A percentile compares a stretch with the other conserved stretches of the same genome.
phyloP scores from a whole-genome alignment of 2,888 invertebrate genomes.

The Pilophorus perplexus region DNA sequence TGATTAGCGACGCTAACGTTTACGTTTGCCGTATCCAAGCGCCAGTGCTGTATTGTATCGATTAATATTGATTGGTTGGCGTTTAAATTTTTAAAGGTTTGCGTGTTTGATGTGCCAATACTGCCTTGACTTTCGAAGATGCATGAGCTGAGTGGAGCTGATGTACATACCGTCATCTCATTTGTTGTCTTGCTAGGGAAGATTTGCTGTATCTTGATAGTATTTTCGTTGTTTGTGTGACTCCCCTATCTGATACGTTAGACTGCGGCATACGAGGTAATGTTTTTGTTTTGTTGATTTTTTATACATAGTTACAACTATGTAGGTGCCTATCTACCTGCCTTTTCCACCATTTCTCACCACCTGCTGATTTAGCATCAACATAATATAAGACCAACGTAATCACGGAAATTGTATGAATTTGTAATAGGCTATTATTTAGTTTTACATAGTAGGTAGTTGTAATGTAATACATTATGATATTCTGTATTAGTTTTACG shows the following conservation, averaged over 20 bases:
- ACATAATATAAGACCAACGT: too few relatives aligned
- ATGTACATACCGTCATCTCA: constrained; percentile 6
- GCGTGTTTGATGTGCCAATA: neutral
- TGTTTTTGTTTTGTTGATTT: neutral
- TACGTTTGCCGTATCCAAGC: constrained; percentile 1
- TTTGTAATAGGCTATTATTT: neutral
- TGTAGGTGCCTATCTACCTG: too few relatives aligned
- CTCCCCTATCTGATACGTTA: constrained; percentile 14
- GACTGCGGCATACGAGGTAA: constrained; percentile 6
- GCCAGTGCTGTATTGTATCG: constrained; percentile 12
- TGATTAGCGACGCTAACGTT: neutral
- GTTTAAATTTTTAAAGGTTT: constrained; percentile 16
- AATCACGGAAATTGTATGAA: too few relatives aligned
- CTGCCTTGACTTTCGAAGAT: constrained; percentile 2
- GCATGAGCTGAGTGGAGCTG: constrained; percentile 19
- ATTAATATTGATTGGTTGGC: constrained; percentile 17
- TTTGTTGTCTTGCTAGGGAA: constrained; percentile 17
- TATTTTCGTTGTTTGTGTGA: constrained; percentile 26
- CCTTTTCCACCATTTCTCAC: too few relatives aligned
- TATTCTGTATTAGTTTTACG: too few relatives aligned
- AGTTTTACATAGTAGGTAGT: too few relatives aligned
- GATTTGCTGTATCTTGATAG: constrained; percentile 15
- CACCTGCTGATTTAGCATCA: too few relatives aligned
- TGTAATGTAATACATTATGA: too few relatives aligned
- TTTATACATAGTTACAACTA: too few relatives aligned